A percentile compares a stretch with the other conserved stretches of the same genome.
Conservation (phyloP, 2,888 invertebrate species). For the Pyrochroa serraticornis region DNA sequence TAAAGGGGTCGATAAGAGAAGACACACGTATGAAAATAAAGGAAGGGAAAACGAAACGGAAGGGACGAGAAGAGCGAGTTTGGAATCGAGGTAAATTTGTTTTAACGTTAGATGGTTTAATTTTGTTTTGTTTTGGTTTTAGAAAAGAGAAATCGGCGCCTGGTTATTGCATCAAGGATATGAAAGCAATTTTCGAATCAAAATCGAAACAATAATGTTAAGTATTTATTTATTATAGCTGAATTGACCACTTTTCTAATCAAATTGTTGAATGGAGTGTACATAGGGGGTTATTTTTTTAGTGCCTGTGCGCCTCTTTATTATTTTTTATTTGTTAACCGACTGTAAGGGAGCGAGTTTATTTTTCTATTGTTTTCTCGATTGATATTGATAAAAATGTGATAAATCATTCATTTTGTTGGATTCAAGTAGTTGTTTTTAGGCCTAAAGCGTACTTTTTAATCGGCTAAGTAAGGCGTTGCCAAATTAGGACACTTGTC, state of each 20-base stretch:
- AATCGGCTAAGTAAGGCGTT: neutral
- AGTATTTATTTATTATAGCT: constrained; percentile 15
- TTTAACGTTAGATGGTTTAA: constrained; percentile 51
- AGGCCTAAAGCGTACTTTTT: constrained; percentile 17
- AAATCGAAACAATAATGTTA: constrained; percentile 61
- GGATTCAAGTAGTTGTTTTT: neutral
- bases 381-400: constrained; percentile 5
- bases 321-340: too few relatives aligned
- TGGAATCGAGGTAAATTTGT: constrained; percentile 45
- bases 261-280: constrained; percentile 10
- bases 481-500: constrained; percentile 9
- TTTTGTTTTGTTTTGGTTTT: constrained; percentile 46
- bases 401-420: constrained; percentile 23
- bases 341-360: too few relatives aligned
- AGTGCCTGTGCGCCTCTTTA: neutral
- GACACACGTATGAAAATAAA: constrained; percentile 51
- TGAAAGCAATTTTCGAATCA: constrained; percentile 83
- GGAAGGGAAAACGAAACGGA: constrained; percentile 50
- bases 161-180: constrained; percentile 75
- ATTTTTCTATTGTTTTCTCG: too few relatives aligned
- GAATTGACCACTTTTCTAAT: constrained; percentile 15
- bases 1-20: constrained; percentile 41
- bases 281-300: constrained; percentile 14
- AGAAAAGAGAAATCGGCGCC: constrained; percentile 75
- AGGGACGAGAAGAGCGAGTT: constrained; percentile 50